Evolutionary conservation across 2,113 vertebrate species (phyloP), one percentile per base, ranked within the genome.

Genomic region (Anoura caudifer): DNA sequence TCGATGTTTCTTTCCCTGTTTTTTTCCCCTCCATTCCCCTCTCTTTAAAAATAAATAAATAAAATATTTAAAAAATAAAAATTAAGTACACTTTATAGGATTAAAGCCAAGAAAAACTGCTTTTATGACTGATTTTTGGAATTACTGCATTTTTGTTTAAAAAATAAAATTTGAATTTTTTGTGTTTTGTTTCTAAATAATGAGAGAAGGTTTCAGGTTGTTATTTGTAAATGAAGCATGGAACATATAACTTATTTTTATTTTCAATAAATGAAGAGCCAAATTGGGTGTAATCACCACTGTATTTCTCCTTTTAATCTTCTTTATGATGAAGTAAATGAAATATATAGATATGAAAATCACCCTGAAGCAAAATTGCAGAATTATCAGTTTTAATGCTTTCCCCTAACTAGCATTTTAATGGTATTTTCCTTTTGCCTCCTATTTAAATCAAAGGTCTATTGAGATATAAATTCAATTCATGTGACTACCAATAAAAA

Each of bases 181-280:
- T 83, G 13, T 50, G 10, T 80, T 28, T 47, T 93, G 13, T 90
- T 70, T 54, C 52, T 81, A 81, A 81, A 69, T 90, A 3, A 73
- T 76, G 8, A 82, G 43, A 81, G 52, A 47, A 69, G 2, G 17
- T 50, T 52, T 86, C n/a, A 45, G 31, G 33, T 63, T 84, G 31
- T 84, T 88, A 56, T 87, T 83, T 87, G 31, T 86, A 94, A 92
- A 70, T 54, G 31, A 63, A 85, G 89, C 73, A 65, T 87, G n/a
- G 28, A 2, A 52, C n/a, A 63, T 88, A 12, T 17, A 56, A 22
- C 14, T 81, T 47, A 4, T 50, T 61, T 54, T n/a, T 70, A n/a
- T 90, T 92, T 14, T 80, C 15, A 63, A 9, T 70, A 69, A 69
- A 72, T 92, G 63, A 87, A 76, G 10, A 82, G 50, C 45, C 7